phyloP scores from a whole-genome alignment of 2,113 vertebrate genomes.

The Corythornis vintsioides region DNA sequence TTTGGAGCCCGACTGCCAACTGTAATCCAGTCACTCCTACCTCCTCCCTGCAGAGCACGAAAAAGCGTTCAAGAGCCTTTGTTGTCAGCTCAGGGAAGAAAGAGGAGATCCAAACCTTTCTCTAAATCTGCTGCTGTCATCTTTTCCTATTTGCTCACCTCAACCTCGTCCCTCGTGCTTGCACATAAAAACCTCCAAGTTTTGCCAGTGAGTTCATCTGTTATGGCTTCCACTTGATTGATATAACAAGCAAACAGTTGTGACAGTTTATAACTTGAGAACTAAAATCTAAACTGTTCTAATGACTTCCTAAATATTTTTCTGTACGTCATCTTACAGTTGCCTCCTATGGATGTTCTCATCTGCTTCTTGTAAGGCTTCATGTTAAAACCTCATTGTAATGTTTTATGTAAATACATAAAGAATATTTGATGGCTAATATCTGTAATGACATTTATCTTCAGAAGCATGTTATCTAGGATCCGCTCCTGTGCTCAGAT shows the following conservation, averaged over 20 bases:
- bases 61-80: background rate
- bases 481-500: slow-evolving; percentile 33
- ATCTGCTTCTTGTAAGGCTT: background rate
- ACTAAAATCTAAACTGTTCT: slow-evolving; percentile 5
- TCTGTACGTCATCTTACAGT: background rate
- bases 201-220: background rate
- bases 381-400: slow-evolving; percentile 34
- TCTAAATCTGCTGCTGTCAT: background rate
- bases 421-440: slow-evolving; percentile 50
- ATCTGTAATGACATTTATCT: slow-evolving; percentile 58
- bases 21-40: background rate
- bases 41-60: fast-evolving
- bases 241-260: background rate
- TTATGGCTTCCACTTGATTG: background rate
- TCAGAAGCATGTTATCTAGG: slow-evolving; percentile 13
- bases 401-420: slow-evolving; percentile 63
- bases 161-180: background rate
- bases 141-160: background rate
- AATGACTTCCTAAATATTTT: slow-evolving; percentile 20
- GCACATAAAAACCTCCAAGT: background rate
- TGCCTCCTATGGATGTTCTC: background rate
- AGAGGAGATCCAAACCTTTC: background rate
- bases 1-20: background rate
- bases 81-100: background rate
- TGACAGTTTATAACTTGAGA: background rate